Base-by-base conservation (phyloP, 1,140 invertebrate species). In the Ericerus pela region DNA sequence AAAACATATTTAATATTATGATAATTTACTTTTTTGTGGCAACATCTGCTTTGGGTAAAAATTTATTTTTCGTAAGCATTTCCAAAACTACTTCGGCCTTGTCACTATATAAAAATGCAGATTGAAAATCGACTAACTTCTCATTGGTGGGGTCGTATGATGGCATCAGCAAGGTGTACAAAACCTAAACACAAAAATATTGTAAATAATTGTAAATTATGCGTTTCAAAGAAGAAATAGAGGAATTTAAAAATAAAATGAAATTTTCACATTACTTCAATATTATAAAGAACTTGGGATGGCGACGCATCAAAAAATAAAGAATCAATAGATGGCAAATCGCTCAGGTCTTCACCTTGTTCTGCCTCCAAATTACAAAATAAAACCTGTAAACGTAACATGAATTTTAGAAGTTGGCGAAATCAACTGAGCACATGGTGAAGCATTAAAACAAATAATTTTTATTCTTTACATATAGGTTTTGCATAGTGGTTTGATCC, bases 101-200 rank as follows among this genome's bases (percentile, higher is more conserved):
- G 2, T 85, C 84, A 63, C 86, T 89, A 63, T 80, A 82, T 51
- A 94, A 81, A 69, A 95, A 95, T 65, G 86, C 85, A 58, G 82
- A 79, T 70, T 95, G 90, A 71, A 94, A 88, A 66, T 85, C 82
- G 64, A 84, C 81, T 28, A 88, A 81, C 62, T 84, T 81, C 33
- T 94, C 88, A n/a, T 33, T 33, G 0, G 84, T 78, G 2, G 85
- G 81, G 62, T 91, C 88, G 26, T 82, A 68, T 10, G 91, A 88
- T 14, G 93, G 93, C 81, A 97, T 92, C 31, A 97, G 71, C 64
- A 96, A 74, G 47, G 88, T 82, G 68, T 96, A 94, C 47, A 92
- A 70, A 41, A 94, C 89, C 79, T 93, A 70, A 71, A 58, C 29
- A 41, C 41, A 28, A 54, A 53, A 52, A 58, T 43, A n/a, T 37